A percentile compares a stretch with the other conserved stretches of the same genome.
These are phyloP conservation scores for Melanostigma gelatinosum DNA, from an alignment of 2,113 vertebrate genomes.

Conservation along the genomic window DNA sequence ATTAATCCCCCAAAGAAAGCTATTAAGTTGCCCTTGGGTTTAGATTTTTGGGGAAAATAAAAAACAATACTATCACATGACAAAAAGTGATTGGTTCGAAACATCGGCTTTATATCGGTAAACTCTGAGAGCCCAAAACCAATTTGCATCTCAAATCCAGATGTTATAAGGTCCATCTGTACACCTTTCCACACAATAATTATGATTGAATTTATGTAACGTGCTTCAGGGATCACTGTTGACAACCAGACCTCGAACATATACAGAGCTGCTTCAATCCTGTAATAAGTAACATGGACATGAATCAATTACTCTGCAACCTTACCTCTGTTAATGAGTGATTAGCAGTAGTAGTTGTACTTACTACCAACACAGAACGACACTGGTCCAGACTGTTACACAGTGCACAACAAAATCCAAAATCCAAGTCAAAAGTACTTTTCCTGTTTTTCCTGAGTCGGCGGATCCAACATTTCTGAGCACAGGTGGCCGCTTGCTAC, in stretches of 20 bases:
- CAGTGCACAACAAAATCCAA: neutral
- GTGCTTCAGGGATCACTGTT: neutral
- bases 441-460: constrained; percentile 2
- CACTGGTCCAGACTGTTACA: neutral
- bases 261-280: neutral
- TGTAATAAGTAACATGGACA: neutral
- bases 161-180: neutral
- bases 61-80: too few species aligned
- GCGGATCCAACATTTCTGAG: constrained; percentile 14
- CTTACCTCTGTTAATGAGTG: neutral
- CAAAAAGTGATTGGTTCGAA: neutral
- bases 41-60: neutral
- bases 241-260: neutral
- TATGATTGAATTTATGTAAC: neutral
- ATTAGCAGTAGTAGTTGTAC: neutral
- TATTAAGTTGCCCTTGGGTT: neutral
- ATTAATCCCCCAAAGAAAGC: neutral
- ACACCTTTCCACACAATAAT: neutral
- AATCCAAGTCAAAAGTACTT: neutral
- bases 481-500: constrained; percentile 20
- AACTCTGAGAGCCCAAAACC: neutral
- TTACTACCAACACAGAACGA: neutral
- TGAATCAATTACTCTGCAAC: neutral
- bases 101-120: neutral
- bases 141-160: neutral